These are phyloP conservation scores for Opisthograptis luteolata DNA, from an alignment of 2,888 invertebrate genomes.

Conservation along the genomic window DNA sequence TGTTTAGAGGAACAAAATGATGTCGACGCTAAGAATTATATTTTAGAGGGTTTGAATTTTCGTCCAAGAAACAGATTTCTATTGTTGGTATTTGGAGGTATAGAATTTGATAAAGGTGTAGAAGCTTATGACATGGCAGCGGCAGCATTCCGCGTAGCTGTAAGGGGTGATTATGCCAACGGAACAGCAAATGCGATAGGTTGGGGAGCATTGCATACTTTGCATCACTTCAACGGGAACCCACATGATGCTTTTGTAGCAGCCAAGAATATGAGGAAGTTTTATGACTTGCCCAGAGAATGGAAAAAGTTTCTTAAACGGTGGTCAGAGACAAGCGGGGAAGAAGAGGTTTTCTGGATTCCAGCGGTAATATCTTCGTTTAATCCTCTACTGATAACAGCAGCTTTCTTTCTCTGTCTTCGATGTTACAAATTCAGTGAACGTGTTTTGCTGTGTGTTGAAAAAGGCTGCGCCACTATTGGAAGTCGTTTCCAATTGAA, in stretches of 20 bases:
- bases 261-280: slow-evolving; percentile 70
- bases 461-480: slow-evolving; percentile 55
- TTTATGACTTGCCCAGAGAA: slow-evolving; percentile 58
- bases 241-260: slow-evolving; percentile 63
- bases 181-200: slow-evolving; percentile 70
- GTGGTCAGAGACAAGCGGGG: slow-evolving; percentile 68
- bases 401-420: slow-evolving; percentile 75
- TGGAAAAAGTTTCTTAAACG: slow-evolving; percentile 63
- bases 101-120: slow-evolving; percentile 59
- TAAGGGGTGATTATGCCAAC: slow-evolving; percentile 67
- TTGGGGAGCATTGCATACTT: slow-evolving; percentile 72
- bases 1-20: slow-evolving; percentile 62
- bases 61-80: slow-evolving; percentile 66
- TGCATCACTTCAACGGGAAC: slow-evolving; percentile 59
- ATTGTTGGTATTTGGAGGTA: slow-evolving; percentile 67
- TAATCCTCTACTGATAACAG: slow-evolving; percentile 68
- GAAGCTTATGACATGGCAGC: slow-evolving; percentile 48
- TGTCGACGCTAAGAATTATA: slow-evolving; percentile 55
- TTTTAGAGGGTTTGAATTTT: slow-evolving; percentile 55
- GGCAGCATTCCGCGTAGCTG: slow-evolving; percentile 69
- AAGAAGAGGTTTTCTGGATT: slow-evolving; percentile 71
- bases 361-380: slow-evolving; percentile 51
- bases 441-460: slow-evolving; percentile 59
- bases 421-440: slow-evolving; percentile 68
- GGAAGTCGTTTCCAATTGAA: slow-evolving; percentile 49